Base-by-base conservation (phyloP, 1,140 invertebrate genomes). In the Acromyrmex heyeri region DNA sequence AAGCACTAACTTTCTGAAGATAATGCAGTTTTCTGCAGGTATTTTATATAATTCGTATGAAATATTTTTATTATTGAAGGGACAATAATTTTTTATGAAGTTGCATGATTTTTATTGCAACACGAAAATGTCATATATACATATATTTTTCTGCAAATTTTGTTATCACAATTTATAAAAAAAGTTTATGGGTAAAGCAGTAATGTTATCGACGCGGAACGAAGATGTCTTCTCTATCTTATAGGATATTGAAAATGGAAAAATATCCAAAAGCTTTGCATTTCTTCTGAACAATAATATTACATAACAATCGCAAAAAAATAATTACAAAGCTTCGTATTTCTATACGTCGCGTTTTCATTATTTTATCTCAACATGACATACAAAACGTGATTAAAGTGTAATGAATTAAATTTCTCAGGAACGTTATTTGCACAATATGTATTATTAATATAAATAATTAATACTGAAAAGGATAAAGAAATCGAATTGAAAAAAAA, bases 1-100 rank as follows among this genome's bases (percentile, higher is more conserved):
- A 70, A 50, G 24, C 18, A 61, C 38, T 38, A 48, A 12, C 1
- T 69, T 1, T 6, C 48, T 5, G 85, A 67, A 82, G 93, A 78
- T 92, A 93, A 92, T 24, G 34, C 82, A 92, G 91, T 50, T 87
- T 61, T 34, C 62, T 86, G 57, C 38, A 57, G 0, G 10, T 21
- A 62, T 48, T 44, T 10, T 34, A 14, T 14, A 48, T 10, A 38
- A 6, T 30, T 38, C 14, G 10, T 57, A 59, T 30, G 2, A 50
- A 50, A 24, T 8, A 83, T 44, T 62, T 83, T 4, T 53, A 21
- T 34, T 53, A n/a, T 53, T 34, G 3, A 53, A 55, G 18, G 48
- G 2, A n/a, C 12, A 61, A 48, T 21, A 24, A 10, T 73, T 21
- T 59, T 10, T 44, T 50, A 38, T 8, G 3, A 30, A 38, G 18